Base-by-base conservation (phyloP, 2,113 vertebrate genomes). In the Vimba vimba region DNA sequence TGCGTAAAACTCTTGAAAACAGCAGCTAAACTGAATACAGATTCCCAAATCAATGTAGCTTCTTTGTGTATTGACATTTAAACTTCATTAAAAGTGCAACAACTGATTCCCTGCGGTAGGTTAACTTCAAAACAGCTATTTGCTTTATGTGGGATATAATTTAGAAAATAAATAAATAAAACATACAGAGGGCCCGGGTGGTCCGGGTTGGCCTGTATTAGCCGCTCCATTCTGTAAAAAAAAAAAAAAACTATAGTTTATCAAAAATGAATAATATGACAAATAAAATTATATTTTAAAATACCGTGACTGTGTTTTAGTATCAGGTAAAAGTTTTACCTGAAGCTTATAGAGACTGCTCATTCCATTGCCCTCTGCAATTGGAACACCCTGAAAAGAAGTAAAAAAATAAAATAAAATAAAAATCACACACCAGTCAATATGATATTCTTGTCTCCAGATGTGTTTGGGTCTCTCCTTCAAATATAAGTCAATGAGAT, bases 341-440 rank as follows among this genome's bases (percentile, higher is more conserved):
- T 99, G 97, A 76, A 97, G 95, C 93, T 99, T 99, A 94, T 98
- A 99, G 50, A 99, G 95, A 91, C 96, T 97, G 94, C 98, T 96
- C 98, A 99, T 99, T 90, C 98, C 98, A 33, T 96, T 98, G 86
- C 96, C 95, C 93, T 99, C 97, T 90, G 92, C 94, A 88, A 93
- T 92, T 52, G 96, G 94, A 33, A 91, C 80, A 71, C 97, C 97
- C 98, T 99, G 89, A 91, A 90, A 93, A 93, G 39, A 93, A 43
- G 39, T 43, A 43, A 43, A 43, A 43, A 43, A n/a, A n/a, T 27
- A 43, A 39, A 39, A 0, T 15, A 12, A 47, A 3, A 12, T 4
- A 50, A 12, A 52, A 52, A 15, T 1, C 12, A 17, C 3, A 52
- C 15, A 52, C 1, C 50, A 6, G 50, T 52, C 4, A 36, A 69